Percentiles rank a stretch among this genome's conserved stretches.
Conservation (phyloP, 2,113 vertebrate genomes). For the Thamnophis sirtalis region DNA sequence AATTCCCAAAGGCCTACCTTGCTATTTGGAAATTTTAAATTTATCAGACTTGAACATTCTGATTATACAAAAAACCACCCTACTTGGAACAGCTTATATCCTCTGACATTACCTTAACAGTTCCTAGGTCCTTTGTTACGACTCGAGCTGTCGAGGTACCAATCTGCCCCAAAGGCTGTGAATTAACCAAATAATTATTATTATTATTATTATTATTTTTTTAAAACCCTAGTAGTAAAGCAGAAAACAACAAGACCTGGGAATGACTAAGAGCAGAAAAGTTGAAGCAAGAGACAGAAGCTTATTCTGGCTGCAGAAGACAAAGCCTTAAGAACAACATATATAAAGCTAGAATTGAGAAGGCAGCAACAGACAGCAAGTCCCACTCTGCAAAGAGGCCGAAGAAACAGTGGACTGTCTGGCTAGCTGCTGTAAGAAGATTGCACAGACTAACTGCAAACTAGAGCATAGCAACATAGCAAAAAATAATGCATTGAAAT, state of each 20-base stretch:
- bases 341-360: background rate
- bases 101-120: no score
- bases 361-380: background rate
- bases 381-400: background rate
- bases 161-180: no score
- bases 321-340: background rate
- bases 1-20: no score
- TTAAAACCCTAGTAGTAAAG: background rate
- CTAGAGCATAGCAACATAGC: background rate
- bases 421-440: background rate
- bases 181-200: no score
- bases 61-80: no score
- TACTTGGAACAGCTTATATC: no score
- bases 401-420: background rate
- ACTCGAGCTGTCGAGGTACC: no score
- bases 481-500: background rate
- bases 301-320: background rate
- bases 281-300: background rate
- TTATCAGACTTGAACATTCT: no score
- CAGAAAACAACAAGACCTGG: background rate
- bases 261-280: background rate
- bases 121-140: no score
- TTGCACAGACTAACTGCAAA: background rate
- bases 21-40: no score
- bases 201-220: no score